Evolutionary conservation across 2,113 vertebrate species (phyloP), one percentile per base, ranked within the genome.

Genomic region (Paramormyrops kingsleyae): DNA sequence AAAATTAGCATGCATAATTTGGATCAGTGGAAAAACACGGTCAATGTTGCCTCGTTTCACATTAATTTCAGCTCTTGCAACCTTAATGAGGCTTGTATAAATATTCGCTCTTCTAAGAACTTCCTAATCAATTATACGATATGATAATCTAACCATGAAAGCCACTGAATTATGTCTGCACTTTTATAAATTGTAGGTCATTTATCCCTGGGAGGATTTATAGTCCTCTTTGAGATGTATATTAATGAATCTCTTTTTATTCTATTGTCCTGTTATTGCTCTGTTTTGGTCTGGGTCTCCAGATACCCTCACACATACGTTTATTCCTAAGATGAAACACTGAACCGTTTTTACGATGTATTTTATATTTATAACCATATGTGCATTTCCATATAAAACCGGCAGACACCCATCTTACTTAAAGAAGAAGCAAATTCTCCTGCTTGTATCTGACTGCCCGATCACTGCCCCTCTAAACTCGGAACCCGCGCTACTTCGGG

Each of bases 41-140:
- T 59, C n/a, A 50, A 6, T 27, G 62, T 10, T 4, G 62, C 66
- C 35, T 83, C 52, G 21, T 83, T 62, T 66, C 42, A 24, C 86
- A 88, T 90, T 88, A 84, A 90, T 88, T 91, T 89, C 87, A 49
- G 42, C 52, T 89, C 87, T 49, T 46, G 74, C 42, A 88, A 88
- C 88, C 86, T 89, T 91, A 91, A 92, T 92, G 86, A 91, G 87
- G 90, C 88, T 80, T 91, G 89, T 46, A 91, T 44, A 88, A 92
- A 89, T 89, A 90, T 85, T 87, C 90, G 10, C 84, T 89, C 90
- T 52, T 80, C 86, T 44, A 83, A 62, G 62, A 70, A 87, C 83
- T 83, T 89, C 89, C 88, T 90, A 91, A 89, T 90, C 90, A 90
- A 88, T 87, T 56, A 91, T 91, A 87, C 83, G 90, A 88, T 70